A percentile compares a stretch with the other conserved stretches of the same genome.
These are phyloP conservation scores for Patella ulyssiponensis DNA, from an alignment of 2,888 invertebrate species.

Conservation along the genomic window DNA sequence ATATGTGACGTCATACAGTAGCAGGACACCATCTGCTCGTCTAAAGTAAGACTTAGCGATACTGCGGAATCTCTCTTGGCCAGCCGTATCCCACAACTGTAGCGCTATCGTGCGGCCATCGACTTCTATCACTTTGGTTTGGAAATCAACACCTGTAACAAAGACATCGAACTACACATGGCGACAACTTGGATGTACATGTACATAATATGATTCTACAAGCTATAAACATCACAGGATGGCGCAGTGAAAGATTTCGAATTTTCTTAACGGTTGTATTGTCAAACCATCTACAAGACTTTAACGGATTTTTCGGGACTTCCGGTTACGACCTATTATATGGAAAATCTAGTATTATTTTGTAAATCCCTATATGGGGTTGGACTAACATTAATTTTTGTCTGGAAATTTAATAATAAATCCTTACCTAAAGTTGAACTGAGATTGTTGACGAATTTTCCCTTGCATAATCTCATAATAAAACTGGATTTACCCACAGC, in stretches of 20 bases:
- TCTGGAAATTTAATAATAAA: background rate
- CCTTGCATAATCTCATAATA: constrained; percentile 77
- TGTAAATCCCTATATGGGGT: too few species aligned
- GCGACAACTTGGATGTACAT: too few species aligned
- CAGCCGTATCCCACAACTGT: constrained; percentile 78
- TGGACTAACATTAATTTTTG: background rate
- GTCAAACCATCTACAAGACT: too few species aligned
- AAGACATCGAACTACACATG: background rate
- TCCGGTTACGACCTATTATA: too few species aligned
- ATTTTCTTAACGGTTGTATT: too few species aligned
- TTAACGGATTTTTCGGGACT: too few species aligned
- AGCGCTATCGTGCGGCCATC: constrained; percentile 76
- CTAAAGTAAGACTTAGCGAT: constrained; percentile 78
- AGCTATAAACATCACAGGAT: too few species aligned
- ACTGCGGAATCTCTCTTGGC: constrained; percentile 77
- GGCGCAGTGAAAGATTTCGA: too few species aligned
- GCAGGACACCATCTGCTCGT: constrained; percentile 77
- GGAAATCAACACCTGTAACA: constrained; percentile 69
- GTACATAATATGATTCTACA: too few species aligned
- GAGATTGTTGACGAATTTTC: constrained; percentile 75
- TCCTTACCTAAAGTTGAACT: constrained; percentile 76
- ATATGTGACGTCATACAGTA: constrained; percentile 77
- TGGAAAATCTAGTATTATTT: too few species aligned
- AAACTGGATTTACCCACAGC: constrained; percentile 79
- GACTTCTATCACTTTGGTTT: constrained; percentile 74